phyloP scores from a whole-genome alignment of 2,888 invertebrate species.

The Melikaiella ostensackeni region DNA sequence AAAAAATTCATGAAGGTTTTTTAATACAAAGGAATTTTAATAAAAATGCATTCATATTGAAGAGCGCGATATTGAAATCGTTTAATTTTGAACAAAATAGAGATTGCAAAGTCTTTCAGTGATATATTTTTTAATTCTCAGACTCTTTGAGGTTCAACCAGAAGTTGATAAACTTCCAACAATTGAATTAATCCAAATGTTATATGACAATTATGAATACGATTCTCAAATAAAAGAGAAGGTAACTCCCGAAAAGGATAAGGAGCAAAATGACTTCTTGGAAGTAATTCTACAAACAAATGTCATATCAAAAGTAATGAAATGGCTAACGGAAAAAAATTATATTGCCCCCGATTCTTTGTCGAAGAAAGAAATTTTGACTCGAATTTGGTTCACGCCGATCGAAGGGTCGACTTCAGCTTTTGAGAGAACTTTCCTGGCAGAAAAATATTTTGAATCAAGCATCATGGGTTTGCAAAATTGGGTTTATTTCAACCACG shows the following conservation, averaged over 20 bases:
- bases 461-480: conserved; percentile 89
- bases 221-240: conserved; percentile 63
- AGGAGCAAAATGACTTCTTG: conserved; percentile 64
- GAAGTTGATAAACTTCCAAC: conserved; percentile 63
- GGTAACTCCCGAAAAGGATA: conserved; percentile 57
- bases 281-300: conserved; percentile 67
- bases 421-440: conserved; percentile 94
- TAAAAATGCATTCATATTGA: too few relatives aligned
- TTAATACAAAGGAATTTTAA: too few relatives aligned
- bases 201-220: conserved; percentile 65
- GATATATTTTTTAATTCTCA: conserved; percentile 44
- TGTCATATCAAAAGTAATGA: conserved; percentile 63
- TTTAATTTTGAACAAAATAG: too few relatives aligned
- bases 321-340: conserved; percentile 64
- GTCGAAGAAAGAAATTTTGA: conserved; percentile 84
- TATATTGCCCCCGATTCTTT: conserved; percentile 68
- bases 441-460: conserved; percentile 88
- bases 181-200: conserved; percentile 59
- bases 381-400: conserved; percentile 88
- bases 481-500: conserved; percentile 87
- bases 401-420: conserved; percentile 90
- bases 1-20: too few relatives aligned
- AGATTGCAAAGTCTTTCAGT: neutral
- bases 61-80: too few relatives aligned
- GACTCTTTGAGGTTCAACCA: conserved; percentile 62